Evolutionary conservation across 2,113 vertebrate species (phyloP), one percentile per base, ranked within the genome.

Genomic region (Acanthisitta chloris): DNA sequence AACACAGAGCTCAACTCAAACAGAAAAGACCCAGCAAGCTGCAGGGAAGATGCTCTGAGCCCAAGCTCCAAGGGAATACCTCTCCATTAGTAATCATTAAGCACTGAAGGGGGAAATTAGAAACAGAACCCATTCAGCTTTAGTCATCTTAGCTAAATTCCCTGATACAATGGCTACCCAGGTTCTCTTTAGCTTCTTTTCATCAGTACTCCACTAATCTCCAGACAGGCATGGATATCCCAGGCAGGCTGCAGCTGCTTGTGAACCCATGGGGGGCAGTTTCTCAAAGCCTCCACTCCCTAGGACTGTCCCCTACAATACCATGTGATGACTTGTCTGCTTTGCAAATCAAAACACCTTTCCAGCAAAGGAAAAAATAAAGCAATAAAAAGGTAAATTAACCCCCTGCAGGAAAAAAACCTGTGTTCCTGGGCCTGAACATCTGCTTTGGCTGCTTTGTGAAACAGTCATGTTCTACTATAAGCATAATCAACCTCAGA

Each of bases 31-130:
- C 49, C 66, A 90, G 59, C 54, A 70, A 84, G 38, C 69, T 86
- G 49, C 86, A 73, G 69, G 42, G 46, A 90, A 92, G 90, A 87
- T 89, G 65, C 69, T 90, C 54, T 45, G 61, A 90, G 69, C 46
- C 48, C 43, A 46, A 58, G 74, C 79, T 81, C 82, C 82, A 36
- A 58, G 67, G 64, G 81, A 94, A 78, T 64, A 45, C 31, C 57
- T 86, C 80, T 81, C 86, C 66, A 52, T 92, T 79, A 79, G 76
- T 81, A 78, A 94, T 71, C 86, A 94, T 91, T 80, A 92, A 62
- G 52, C 79, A 88, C 49, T 65, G 66, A 90, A 91, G 59, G 54
- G 76, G 34, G 36, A 93, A 92, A 96, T 92, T 55, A 90, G 74
- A 94, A 96, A 71, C 71, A 96, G 64, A 93, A 70, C 20, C 28